A percentile compares a stretch with the other conserved stretches of the same genome.
Evolutionary conservation across 2,888 invertebrate species (phyloP).

Genomic region (Ectropis crepuscularia): DNA sequence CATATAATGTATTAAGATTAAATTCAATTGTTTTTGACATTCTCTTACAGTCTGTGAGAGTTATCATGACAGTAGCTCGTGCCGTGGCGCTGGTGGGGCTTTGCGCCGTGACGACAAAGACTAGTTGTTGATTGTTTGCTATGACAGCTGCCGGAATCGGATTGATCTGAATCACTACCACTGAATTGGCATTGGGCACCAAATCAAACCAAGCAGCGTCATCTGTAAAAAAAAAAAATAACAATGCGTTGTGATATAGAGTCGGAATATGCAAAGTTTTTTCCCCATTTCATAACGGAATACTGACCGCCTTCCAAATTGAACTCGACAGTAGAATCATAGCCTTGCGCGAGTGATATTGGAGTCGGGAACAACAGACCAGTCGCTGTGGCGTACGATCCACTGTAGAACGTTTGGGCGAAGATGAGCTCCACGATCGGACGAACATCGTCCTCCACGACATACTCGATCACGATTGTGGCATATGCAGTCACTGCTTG

Average conservation of each 20-base stretch:
- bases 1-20: no score
- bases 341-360: slow-evolving; percentile 43
- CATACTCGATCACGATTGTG: slow-evolving; percentile 47
- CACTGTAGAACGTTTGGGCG: slow-evolving; percentile 47
- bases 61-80: slow-evolving; percentile 45
- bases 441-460: slow-evolving; percentile 22
- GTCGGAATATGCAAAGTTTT: not conserved
- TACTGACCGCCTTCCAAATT: slow-evolving; percentile 48
- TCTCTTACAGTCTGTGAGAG: slow-evolving; percentile 38
- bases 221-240: slow-evolving; percentile 16
- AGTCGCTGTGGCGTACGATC: slow-evolving; percentile 35
- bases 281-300: not conserved
- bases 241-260: not conserved
- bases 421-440: slow-evolving; percentile 32
- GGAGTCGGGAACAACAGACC: slow-evolving; percentile 37
- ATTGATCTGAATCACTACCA: slow-evolving; percentile 31
- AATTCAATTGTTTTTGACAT: no score
- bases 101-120: slow-evolving; percentile 45
- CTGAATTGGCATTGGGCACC: slow-evolving; percentile 29
- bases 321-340: slow-evolving; percentile 43
- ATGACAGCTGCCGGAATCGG: slow-evolving; percentile 47
- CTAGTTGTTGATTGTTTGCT: slow-evolving; percentile 45
- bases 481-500: slow-evolving; percentile 45
- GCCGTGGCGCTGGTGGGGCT: slow-evolving; percentile 40
- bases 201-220: slow-evolving; percentile 35